Base-by-base conservation (phyloP, 2,888 invertebrate genomes). In the Eutolmus rufibarbis region DNA sequence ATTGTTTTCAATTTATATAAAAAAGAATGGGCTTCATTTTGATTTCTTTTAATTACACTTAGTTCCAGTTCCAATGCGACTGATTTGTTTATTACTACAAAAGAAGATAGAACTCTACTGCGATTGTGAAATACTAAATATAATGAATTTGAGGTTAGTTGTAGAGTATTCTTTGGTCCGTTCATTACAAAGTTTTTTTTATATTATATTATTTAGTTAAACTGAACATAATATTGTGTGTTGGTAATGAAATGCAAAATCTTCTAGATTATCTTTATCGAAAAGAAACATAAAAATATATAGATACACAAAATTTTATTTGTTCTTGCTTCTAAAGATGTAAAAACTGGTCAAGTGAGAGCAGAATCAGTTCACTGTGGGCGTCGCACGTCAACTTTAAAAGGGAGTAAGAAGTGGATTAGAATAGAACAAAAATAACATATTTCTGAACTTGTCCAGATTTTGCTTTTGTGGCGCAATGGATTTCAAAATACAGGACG, bases 111-210 rank as follows among this genome's bases (percentile, higher is more conserved):
- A 79, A 51, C 40, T 31, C 79, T 79, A 79, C 51, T 79, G 79
- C 79, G 76, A 31, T 76, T 28, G 28, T 79, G 51, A 79, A 79
- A 3, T 56, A 23, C 51, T 79, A 37, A 78, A 78, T 78, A 46
- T 51, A 46, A 79, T 28, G 79, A 51, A 79, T 12, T 79, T 79
- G 79, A 79, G 79, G 79, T 51, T 79, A 79, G 79, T 51, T 56
- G 79, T 79, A 79, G 51, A 79, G 51, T 51, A 46, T 51, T 79
- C 66, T 46, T 79, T 79, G 79, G 79, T 79, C 79, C 79, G 23
- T 79, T 31, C 51, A 51, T 78, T 78, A 37, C 16, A 9, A 66
- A 66, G 19, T 56, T 19, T 77, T 31, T 16, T 76, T 37, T 76
- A 37, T 76, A 34, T 37, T 76, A 76, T 37, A 34, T 34, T 7